Evolutionary conservation across 2,797 vertebrate genomes (phyloP).

Genomic region (Alectoris magna): DNA sequence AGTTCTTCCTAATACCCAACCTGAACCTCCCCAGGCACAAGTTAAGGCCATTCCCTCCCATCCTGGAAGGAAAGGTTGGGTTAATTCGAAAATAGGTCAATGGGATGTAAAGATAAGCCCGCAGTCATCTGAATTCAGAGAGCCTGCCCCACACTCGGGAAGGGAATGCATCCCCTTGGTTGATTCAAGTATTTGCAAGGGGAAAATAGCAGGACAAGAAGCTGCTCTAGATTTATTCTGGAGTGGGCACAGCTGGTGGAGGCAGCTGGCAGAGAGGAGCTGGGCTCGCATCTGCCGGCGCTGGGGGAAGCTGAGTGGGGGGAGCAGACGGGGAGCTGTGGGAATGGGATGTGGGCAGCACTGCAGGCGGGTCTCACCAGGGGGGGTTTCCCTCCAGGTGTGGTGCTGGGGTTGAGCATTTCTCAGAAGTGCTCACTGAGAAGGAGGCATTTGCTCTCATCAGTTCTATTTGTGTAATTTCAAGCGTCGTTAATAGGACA

Average conservation of each 20-base stretch:
- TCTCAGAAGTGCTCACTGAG: neutral
- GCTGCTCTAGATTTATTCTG: conserved; percentile 29
- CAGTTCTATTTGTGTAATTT: conserved; percentile 79
- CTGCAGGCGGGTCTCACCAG: neutral
- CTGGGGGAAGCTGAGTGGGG: neutral
- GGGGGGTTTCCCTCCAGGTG: neutral
- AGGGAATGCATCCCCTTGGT: neutral
- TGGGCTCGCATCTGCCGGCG: no score
- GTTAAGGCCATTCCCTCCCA: no score
- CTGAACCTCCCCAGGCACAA: no score
- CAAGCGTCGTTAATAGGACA: conserved; percentile 79
- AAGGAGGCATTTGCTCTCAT: conserved; percentile 34
- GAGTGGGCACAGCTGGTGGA: conserved; percentile 66
- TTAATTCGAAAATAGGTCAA: conserved; percentile 65
- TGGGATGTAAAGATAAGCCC: conserved; percentile 21
- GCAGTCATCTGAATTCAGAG: conserved; percentile 37
- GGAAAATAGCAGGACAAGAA: conserved; percentile 42
- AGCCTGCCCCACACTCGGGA: neutral
- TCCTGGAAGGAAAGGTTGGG: neutral
- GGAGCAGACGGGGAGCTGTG: neutral
- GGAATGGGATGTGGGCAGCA: neutral
- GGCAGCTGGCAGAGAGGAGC: conserved; percentile 62
- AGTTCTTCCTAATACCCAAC: no score
- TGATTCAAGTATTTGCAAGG: conserved; percentile 20
- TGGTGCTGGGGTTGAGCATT: neutral